Evolutionary conservation across 2,113 vertebrate genomes (phyloP), one percentile per base, ranked within the genome.

Genomic region (Myrmecophaga tridactyla): DNA sequence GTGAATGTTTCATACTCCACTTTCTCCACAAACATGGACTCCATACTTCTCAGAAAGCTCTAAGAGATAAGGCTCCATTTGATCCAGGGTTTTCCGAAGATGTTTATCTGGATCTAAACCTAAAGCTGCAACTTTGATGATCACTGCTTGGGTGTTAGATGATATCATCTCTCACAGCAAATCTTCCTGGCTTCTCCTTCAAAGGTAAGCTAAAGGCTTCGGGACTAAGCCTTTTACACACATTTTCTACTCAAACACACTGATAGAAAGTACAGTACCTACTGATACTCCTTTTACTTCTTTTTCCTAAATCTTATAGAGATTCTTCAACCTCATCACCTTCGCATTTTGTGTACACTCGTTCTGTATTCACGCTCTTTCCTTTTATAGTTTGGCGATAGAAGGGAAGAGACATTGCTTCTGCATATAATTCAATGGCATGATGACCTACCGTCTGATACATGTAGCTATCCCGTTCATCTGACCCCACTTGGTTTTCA

Each of bases 381-480:
- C 99, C 99, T 96, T 98, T 98, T 72, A 99, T 99, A 82, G 98
- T 99, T 65, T 98, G 98, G 97, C 99, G 98, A 94, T 99, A 99
- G 4, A 99, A 98, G 0, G 99, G 99, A 94, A 99, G 98, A 89
- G 98, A 99, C 99, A 99, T 97, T 0, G 99, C 99, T 80, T 99
- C 99, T 43, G 99, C 98, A 95, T 99, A 99, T 5, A 99, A 96
- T 48, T 99, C 99, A 94, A 99, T 98, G 77, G 99, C 99, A 94
- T 99, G 99, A 95, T 99, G 99, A 69, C 99, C 99, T 94, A 99
- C 99, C 1, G 99, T 99, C 98, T 99, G 99, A 98, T 99, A 99
- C 99, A 99, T 99, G 97, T 99, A 99, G 98, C 99, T 99, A 98
- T 99, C 99, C 98, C 99, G 90, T 95, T 99, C 99, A 98, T 99